A percentile compares a stretch with the other conserved stretches of the same genome.
These are phyloP conservation scores for Oreochromis tanganicae DNA, from an alignment of 2,113 vertebrate genomes.

Conservation along the genomic window DNA sequence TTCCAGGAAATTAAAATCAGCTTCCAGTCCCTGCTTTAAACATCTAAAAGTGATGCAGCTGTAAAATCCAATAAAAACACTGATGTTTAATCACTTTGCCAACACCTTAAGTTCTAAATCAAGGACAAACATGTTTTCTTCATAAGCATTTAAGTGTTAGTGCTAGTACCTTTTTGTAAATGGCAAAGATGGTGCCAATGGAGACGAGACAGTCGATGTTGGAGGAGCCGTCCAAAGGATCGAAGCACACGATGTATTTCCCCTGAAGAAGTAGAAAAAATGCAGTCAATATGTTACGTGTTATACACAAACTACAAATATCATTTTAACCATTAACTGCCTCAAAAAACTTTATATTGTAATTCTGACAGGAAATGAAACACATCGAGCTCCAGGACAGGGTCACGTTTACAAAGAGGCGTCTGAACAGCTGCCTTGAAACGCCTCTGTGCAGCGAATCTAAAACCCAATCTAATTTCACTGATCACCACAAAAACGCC, in stretches of 20 bases:
- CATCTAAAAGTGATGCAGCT: accelerated
- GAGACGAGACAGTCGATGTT: conserved; percentile 98
- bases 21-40: neutral
- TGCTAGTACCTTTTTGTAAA: conserved; percentile 86
- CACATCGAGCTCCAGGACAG: neutral
- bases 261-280: conserved; percentile 68
- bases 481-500: neutral
- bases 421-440: accelerated
- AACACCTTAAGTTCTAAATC: neutral
- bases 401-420: neutral
- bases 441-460: neutral
- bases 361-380: neutral
- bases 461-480: too few species aligned
- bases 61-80: accelerated
- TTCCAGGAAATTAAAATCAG: neutral
- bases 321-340: neutral
- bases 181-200: conserved; percentile 93
- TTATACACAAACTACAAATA: accelerated
- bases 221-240: conserved; percentile 94
- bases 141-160: too few species aligned
- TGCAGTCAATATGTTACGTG: neutral
- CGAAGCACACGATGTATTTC: conserved; percentile 96
- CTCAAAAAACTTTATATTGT: neutral
- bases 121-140: neutral
- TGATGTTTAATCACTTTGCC: neutral